Conservation (phyloP, 1,140 invertebrate genomes). For the Drosophila littoralis region DNA sequence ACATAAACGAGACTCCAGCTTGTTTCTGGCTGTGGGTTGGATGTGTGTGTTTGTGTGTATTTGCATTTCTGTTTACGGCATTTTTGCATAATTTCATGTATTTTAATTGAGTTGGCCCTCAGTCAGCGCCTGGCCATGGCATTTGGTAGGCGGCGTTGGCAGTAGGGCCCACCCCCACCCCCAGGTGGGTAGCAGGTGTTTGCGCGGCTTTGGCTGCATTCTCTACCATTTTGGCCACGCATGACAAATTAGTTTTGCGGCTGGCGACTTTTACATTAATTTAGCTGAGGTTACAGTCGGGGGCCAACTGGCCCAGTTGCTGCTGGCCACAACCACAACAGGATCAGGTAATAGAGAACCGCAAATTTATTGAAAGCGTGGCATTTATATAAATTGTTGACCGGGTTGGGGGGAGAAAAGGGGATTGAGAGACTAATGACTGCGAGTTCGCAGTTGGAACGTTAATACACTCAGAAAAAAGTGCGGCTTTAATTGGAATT, state of each 20-base stretch:
- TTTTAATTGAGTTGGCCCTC: slow-evolving; percentile 76
- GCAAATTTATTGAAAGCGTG: slow-evolving; percentile 79
- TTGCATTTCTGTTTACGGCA: slow-evolving; percentile 51
- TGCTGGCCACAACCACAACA: slow-evolving; percentile 27
- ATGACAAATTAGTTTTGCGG: slow-evolving; percentile 83
- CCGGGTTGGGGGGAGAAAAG: neutral
- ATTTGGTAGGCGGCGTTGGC: neutral
- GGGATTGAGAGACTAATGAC: neutral
- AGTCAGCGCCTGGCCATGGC: slow-evolving; percentile 18
- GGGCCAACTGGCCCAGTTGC: neutral
- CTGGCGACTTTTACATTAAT: slow-evolving; percentile 75
- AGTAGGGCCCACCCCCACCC: too few relatives aligned
- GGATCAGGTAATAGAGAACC: slow-evolving; percentile 75
- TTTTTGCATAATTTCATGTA: slow-evolving; percentile 76
- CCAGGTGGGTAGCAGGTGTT: neutral
- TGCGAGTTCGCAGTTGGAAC: neutral
- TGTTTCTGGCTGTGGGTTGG: neutral
- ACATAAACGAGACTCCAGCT: slow-evolving; percentile 22
- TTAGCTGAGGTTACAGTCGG: slow-evolving; percentile 60
- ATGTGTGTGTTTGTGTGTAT: slow-evolving; percentile 12
- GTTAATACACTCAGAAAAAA: neutral
- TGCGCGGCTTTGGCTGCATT: slow-evolving; percentile 17
- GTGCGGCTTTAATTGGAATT: neutral
- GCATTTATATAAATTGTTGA: slow-evolving; percentile 50
- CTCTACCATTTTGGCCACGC: slow-evolving; percentile 62